Evolutionary conservation across 2,113 vertebrate genomes (phyloP).

Genomic region (Pionites leucogaster): DNA sequence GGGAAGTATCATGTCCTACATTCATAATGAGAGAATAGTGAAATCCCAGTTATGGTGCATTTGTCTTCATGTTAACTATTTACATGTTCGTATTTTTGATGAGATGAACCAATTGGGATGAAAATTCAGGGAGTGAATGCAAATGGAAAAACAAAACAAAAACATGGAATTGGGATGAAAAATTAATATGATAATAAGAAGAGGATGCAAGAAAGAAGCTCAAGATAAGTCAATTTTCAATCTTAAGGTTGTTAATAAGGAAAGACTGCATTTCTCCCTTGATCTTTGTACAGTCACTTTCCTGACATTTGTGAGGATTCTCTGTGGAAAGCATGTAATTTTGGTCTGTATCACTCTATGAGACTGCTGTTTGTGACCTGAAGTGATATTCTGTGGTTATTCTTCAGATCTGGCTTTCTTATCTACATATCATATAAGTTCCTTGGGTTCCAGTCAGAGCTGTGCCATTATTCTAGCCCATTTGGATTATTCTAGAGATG

Average conservation of each 20-base stretch:
- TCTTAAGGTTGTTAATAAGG: background rate
- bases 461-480: background rate
- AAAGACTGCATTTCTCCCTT: background rate
- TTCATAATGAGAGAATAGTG: background rate
- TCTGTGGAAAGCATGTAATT: background rate
- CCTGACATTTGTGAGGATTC: background rate
- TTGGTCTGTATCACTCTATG: background rate
- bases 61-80: background rate
- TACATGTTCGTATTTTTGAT: background rate
- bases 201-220: background rate
- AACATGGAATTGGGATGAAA: background rate
- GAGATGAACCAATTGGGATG: background rate
- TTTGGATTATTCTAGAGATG: background rate
- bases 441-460: background rate
- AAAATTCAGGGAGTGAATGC: background rate
- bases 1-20: background rate
- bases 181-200: background rate
- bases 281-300: background rate
- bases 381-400: background rate
- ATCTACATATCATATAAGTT: background rate
- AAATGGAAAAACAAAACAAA: background rate
- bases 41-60: background rate
- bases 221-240: background rate
- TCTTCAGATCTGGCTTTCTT: background rate
- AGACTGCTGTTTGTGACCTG: background rate